These are phyloP conservation scores for Okamejei kenojei DNA, from an alignment of 2,797 vertebrate genomes.

Conservation along the genomic window DNA sequence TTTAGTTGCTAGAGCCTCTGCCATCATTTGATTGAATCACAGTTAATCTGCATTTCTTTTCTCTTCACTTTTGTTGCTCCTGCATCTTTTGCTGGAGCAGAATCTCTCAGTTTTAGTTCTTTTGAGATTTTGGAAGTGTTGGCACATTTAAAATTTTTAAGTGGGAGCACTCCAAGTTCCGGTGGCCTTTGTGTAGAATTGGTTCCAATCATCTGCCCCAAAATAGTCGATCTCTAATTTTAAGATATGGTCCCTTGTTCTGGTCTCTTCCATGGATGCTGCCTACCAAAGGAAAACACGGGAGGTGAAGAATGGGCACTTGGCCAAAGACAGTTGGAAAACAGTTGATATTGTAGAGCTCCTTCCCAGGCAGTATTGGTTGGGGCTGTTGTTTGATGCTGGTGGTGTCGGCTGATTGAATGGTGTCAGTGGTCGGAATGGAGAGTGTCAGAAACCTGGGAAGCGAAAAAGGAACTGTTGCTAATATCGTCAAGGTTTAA, in stretches of 20 bases:
- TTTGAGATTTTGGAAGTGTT: not conserved
- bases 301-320: not conserved
- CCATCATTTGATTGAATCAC: not conserved
- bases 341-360: not conserved
- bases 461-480: not conserved
- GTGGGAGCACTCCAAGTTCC: not conserved
- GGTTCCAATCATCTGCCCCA: not conserved
- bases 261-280: not conserved
- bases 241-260: not conserved
- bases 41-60: not conserved
- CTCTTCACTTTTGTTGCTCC: not conserved
- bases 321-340: not conserved
- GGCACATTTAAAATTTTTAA: not conserved
- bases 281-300: not conserved
- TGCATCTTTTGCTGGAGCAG: not conserved
- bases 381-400: not conserved
- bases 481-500: not conserved
- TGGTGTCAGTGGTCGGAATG: not conserved
- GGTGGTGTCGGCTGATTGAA: not conserved
- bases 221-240: not conserved
- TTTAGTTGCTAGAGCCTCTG: no score
- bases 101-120: not conserved
- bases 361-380: not conserved
- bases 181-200: not conserved
- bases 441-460: not conserved